Evolutionary conservation across 2,888 invertebrate genomes (phyloP), one percentile per base, ranked within the genome.

Genomic region (Tetragonisca angustula): DNA sequence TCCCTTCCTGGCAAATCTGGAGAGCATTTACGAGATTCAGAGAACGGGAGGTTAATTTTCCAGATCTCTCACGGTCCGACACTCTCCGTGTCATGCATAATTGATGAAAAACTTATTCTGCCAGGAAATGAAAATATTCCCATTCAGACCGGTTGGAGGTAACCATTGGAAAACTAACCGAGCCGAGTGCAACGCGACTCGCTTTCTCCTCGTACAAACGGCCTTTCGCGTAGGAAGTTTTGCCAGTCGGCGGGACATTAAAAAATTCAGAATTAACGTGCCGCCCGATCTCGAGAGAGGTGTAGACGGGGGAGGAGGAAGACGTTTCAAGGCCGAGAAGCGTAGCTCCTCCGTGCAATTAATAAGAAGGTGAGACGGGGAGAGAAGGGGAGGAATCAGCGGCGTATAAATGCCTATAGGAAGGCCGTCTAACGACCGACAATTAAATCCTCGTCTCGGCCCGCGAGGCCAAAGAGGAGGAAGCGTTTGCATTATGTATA

Each of bases 401-500:
- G 74, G 65, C 43, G 43, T 76, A 80, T 71, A 81, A 84, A 86
- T 65, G 81, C 64, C 76, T 79, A 84, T 65, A 69, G 80, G 82
- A 85, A 70, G 69, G 64, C 54, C 54, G 86, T 79, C 67, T 88
- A 87, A 88, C 79, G 77, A 83, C 81, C 88, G 88, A 85, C 88
- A 88, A 88, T 88, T 88, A 88, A 88, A 88, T 88, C 83, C 88
- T 78, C 85, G 87, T 88, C 80, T 83, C 77, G 68, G 76, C 52
- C 64, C 68, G 21, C n/a, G 70, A 24, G 62, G 80, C 64, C 67
- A 65, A 83, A 78, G 68, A 64, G 81, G 81, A 68, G 65, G 59
- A 65, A 75, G 74, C 80, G 81, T 85, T 56, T 90, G 88, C 89
- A 91, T 91, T 90, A 91, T 90, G 89, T 88, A 89, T 89, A 89